Conservation (phyloP, 1,140 invertebrate genomes). For the Rhopalosiphum padi region DNA sequence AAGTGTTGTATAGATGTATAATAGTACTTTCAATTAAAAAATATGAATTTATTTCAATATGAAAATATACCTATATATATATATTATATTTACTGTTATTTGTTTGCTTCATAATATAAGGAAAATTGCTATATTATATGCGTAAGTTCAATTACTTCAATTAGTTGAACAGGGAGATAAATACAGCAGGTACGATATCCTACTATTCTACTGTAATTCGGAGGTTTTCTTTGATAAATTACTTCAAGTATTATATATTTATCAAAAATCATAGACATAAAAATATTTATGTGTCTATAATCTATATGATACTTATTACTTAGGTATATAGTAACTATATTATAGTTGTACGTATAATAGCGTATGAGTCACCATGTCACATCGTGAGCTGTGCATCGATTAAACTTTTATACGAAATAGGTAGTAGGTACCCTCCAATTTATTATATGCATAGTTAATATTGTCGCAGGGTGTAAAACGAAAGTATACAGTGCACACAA, state of each 20-base stretch:
- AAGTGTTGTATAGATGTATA: no score
- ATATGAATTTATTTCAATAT: no score
- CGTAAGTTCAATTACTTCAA: no score
- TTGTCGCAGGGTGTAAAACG: not conserved
- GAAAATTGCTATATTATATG: no score
- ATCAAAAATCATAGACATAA: no score
- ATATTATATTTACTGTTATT: no score
- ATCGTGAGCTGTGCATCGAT: not conserved
- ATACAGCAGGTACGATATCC: no score
- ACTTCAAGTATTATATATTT: not conserved
- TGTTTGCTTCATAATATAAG: no score
- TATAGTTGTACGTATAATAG: not conserved
- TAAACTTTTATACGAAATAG: not conserved
- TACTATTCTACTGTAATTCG: no score
- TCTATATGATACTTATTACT: not conserved
- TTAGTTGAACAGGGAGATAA: no score
- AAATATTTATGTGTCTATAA: not conserved
- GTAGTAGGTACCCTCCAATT: not conserved
- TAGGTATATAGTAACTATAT: not conserved
- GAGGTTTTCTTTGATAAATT: not conserved
- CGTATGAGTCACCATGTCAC: not conserved
- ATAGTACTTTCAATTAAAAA: no score
- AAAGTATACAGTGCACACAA: not conserved
- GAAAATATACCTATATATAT: no score
- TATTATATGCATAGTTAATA: not conserved